Conservation (phyloP, 2,113 vertebrate genomes). For the rabbit (Oryctolagus cuniculus) region mOryCun1.1 NC_091443.1:72820001-72820500, state of each 20-base stretch:
- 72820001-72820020: slow-evolving; percentile 12
- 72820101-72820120: not conserved
- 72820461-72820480: not conserved
- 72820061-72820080: not conserved
- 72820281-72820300: not conserved
- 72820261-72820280: not conserved
- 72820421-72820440: not conserved
- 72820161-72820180: not conserved
- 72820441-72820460: not conserved
- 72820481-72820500: not conserved
- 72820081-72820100: not conserved
- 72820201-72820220: not conserved
- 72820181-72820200: not conserved
- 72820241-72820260: slow-evolving; percentile 4
- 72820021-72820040: not conserved
- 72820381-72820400: slow-evolving; percentile 39
- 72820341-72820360: not conserved
- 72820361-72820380: not conserved
- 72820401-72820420: slow-evolving; percentile 10
- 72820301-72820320: slow-evolving; percentile 26
- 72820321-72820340: not conserved
- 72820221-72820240: not conserved
- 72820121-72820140: not conserved
- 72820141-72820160: not conserved
- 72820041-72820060: slow-evolving; percentile 30